Conservation (phyloP, 2,888 invertebrate species). For the Apeira syringaria region DNA sequence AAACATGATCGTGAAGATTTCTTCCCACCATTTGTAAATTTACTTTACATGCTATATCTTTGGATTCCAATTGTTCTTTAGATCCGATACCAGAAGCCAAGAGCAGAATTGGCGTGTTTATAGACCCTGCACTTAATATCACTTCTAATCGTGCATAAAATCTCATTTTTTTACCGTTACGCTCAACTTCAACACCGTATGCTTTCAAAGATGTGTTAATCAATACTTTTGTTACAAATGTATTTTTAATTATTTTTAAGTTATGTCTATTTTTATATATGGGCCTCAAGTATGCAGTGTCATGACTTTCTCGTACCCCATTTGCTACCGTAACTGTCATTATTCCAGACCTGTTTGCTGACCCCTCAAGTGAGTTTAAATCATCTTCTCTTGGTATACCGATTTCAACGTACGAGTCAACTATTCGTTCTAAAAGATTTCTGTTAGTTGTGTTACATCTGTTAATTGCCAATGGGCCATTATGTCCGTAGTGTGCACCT, state of each 20-base stretch:
- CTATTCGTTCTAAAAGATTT: slow-evolving; percentile 43
- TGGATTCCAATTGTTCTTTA: slow-evolving; percentile 50
- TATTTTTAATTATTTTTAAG: slow-evolving; percentile 65
- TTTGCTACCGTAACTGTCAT: slow-evolving; percentile 65
- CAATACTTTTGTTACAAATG: slow-evolving; percentile 73
- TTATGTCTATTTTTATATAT: slow-evolving; percentile 16
- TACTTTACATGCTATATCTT: slow-evolving; percentile 55
- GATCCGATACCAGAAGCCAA: slow-evolving; percentile 81
- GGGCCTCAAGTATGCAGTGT: slow-evolving; percentile 10
- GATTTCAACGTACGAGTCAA: slow-evolving; percentile 66
- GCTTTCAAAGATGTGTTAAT: slow-evolving; percentile 63
- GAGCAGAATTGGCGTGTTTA: slow-evolving; percentile 76
- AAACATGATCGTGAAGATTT: slow-evolving; percentile 81
- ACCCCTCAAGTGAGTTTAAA: slow-evolving; percentile 60
- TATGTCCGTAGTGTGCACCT: slow-evolving; percentile 53
- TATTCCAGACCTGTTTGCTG: slow-evolving; percentile 66
- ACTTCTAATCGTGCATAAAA: slow-evolving; percentile 62
- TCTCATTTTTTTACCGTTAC: slow-evolving; percentile 30
- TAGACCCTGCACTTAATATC: slow-evolving; percentile 70
- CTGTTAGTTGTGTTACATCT: slow-evolving; percentile 66
- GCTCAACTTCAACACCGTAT: slow-evolving; percentile 62
- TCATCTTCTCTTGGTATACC: slow-evolving; percentile 64
- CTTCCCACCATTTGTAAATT: slow-evolving; percentile 74
- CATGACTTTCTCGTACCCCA: slow-evolving; percentile 50
- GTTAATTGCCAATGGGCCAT: slow-evolving; percentile 71